Evolutionary conservation across 2,113 vertebrate species (phyloP), one percentile per base, ranked within the genome.

Genomic region (Phaetusa simplex): DNA sequence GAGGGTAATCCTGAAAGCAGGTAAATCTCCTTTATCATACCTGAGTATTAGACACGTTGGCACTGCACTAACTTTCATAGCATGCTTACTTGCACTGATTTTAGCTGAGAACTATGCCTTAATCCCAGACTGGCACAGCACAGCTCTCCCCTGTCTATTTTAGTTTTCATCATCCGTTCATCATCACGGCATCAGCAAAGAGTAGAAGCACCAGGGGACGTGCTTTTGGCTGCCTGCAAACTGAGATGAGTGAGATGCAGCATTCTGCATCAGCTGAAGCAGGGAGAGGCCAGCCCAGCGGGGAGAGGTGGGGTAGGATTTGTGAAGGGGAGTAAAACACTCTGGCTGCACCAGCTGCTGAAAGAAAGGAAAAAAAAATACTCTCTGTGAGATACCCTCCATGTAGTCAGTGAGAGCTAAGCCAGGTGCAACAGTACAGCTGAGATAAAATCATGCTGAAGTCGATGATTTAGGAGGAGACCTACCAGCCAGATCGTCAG

Each of bases 151-250:
- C 62, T 30, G 22, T 77, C 76, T 58, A 0, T 65, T 85, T 62
- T 22, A 32, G 50, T 88, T 91, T 42, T 66, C 45, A 26, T 73
- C 36, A 22, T 19, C 22, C 27, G 2, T 47, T 91, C 45, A 83
- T 78, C 45, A 38, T 64, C 32, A 8, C 30, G 77, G 65, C 65
- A 56, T 47, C 15, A 19, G 26, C 17, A 49, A 53, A 47, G 59
- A n/a, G 45, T 19, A 49, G 5, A 73, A 86, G 50, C 77, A 55
- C 67, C 4, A 0, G 30, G 55, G 40, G 32, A 49, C 0, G 0
- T 53, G 36, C 49, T 81, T 92, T 56, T 61, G 74, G 66, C 88
- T 86, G 74, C 42, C 42, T 6, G 1, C 70, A 42, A 5, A 7
- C 1, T 52, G 49, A 21, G 62, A 47, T 61, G 67, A 81, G 88